A percentile compares a stretch with the other conserved stretches of the same genome.
Evolutionary conservation across 2,113 vertebrate species (phyloP).

Genomic region (Pionites leucogaster): DNA sequence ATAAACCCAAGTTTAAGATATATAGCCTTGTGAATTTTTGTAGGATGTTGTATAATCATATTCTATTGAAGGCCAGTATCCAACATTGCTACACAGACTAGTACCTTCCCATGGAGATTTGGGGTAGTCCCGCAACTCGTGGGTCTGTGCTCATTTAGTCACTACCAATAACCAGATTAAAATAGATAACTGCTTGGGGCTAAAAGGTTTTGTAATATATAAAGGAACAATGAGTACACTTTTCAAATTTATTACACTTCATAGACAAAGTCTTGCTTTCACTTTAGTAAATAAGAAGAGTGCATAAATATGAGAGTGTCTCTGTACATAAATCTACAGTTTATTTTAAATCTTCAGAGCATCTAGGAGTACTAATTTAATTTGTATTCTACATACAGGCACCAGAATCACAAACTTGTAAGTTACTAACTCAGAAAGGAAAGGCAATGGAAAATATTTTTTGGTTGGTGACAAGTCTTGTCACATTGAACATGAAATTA

Average conservation of each 20-base stretch:
- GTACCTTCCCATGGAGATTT: background rate
- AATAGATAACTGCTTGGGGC: background rate
- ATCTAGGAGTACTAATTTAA: constrained; percentile 42
- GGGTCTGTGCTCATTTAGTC: background rate
- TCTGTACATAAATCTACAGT: constrained; percentile 47
- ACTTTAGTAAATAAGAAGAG: constrained; percentile 38
- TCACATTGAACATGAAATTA: constrained; percentile 14
- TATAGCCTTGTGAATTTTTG: background rate
- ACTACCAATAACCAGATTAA: background rate
- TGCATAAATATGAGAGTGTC: constrained; percentile 10
- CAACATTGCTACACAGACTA: background rate
- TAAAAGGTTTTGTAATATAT: background rate
- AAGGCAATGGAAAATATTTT: constrained; percentile 24
- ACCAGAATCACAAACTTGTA: constrained; percentile 18
- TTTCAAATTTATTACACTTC: constrained; percentile 24
- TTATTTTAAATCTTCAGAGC: constrained; percentile 11
- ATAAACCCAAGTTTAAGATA: background rate
- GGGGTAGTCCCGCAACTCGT: too few relatives aligned
- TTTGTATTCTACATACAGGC: constrained; percentile 37
- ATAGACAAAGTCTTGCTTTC: background rate
- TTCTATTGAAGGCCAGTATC: background rate
- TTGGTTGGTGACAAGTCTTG: constrained; percentile 12
- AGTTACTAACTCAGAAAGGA: constrained; percentile 51
- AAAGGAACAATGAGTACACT: background rate
- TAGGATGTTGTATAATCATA: background rate